Evolutionary conservation across 2,113 vertebrate genomes (phyloP).

Genomic region (Odontesthes bonariensis): DNA sequence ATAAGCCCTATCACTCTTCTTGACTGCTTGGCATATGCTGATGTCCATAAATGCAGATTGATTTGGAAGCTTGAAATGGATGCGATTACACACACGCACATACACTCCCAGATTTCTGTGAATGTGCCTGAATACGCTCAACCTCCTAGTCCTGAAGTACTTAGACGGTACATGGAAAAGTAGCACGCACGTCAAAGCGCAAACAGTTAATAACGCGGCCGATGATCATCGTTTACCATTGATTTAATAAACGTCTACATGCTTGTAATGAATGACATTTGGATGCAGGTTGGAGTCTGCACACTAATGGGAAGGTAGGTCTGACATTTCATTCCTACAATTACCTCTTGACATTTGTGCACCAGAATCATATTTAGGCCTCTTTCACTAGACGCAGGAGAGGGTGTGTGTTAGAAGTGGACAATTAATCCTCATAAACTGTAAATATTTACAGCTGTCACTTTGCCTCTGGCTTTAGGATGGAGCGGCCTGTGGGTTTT

Average conservation of each 20-base stretch:
- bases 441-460: constrained; percentile 62
- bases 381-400: constrained; percentile 16
- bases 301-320: constrained; percentile 46
- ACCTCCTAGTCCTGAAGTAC: background rate
- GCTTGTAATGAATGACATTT: constrained; percentile 41
- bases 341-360: constrained; percentile 76
- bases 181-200: background rate
- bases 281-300: constrained; percentile 23
- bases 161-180: background rate
- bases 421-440: constrained; percentile 67
- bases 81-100: constrained; percentile 4
- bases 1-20: constrained; percentile 53
- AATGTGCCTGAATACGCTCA: constrained; percentile 5
- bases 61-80: constrained; percentile 37
- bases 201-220: constrained; percentile 25
- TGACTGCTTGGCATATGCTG: constrained; percentile 40
- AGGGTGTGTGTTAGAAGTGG: constrained; percentile 34
- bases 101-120: background rate
- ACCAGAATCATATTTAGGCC: constrained; percentile 62
- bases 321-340: constrained; percentile 71
- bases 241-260: constrained; percentile 13
- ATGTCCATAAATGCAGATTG: constrained; percentile 50
- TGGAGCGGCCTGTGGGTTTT: constrained; percentile 21
- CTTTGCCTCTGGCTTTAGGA: constrained; percentile 37
- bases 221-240: constrained; percentile 37